These are phyloP conservation scores for Ptychobarbus kaznakovi DNA, from an alignment of 2,797 vertebrate genomes.

Conservation along the genomic window DNA sequence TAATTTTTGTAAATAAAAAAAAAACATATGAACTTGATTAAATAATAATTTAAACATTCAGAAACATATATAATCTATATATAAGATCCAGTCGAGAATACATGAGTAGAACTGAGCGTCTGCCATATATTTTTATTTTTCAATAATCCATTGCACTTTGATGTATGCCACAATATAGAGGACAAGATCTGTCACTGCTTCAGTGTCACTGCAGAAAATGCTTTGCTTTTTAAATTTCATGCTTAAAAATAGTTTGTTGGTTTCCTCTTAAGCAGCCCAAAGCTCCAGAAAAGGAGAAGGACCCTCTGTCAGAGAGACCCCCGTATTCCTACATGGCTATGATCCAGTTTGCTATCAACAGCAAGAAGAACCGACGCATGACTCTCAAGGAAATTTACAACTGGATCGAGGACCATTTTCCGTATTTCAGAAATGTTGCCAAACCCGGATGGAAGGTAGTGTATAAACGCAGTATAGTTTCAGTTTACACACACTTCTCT, in stretches of 20 bases:
- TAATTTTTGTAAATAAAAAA: too few relatives aligned
- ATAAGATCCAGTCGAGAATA: neutral
- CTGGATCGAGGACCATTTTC: slow-evolving; percentile 96
- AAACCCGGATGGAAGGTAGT: slow-evolving; percentile 98
- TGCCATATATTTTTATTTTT: neutral
- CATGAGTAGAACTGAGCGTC: neutral
- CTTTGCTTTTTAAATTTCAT: neutral
- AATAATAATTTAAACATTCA: too few relatives aligned
- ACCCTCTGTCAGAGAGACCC: slow-evolving; percentile 82
- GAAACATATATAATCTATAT: too few relatives aligned
- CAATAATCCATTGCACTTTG: neutral
- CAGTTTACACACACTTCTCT: neutral
- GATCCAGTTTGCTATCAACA: slow-evolving; percentile 99
- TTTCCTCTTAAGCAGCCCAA: slow-evolving; percentile 24
- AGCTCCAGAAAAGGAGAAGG: slow-evolving; percentile 57
- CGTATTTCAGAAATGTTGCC: slow-evolving; percentile 90
- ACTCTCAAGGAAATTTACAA: slow-evolving; percentile 95
- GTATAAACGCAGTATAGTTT: neutral
- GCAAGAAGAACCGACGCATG: slow-evolving; percentile 87
- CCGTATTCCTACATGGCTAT: slow-evolving; percentile 98
- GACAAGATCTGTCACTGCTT: neutral
- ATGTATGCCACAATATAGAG: neutral
- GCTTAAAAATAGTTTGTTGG: neutral
- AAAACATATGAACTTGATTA: too few relatives aligned
- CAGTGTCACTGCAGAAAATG: too few relatives aligned